These are phyloP conservation scores for Amyelois transitella DNA, from an alignment of 1,140 invertebrate genomes.

Conservation along the genomic window DNA sequence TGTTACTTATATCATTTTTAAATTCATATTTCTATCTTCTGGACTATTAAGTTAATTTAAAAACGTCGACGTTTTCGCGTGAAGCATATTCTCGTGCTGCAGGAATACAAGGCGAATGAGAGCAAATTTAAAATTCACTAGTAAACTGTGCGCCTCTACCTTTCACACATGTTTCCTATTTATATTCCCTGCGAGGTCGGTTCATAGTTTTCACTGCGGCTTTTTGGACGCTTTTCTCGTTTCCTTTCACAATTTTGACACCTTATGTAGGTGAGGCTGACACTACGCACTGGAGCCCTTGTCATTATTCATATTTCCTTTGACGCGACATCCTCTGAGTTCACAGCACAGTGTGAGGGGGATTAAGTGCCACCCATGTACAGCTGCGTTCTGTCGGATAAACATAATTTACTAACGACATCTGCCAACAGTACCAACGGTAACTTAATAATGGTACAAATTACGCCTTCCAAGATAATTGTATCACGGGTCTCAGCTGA, in stretches of 20 bases:
- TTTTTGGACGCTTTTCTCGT: neutral
- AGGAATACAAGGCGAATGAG: neutral
- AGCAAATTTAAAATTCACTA: neutral
- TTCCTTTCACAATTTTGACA: neutral
- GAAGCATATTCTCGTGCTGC: neutral
- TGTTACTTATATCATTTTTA: neutral
- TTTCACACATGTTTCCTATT: neutral
- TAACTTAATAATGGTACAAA: slow-evolving; percentile 45
- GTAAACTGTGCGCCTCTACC: neutral
- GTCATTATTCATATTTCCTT: slow-evolving; percentile 57
- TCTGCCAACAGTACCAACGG: slow-evolving; percentile 42
- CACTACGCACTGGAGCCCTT: slow-evolving; percentile 5
- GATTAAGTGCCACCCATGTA: slow-evolving; percentile 44
- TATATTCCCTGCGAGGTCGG: neutral
- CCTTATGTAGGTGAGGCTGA: neutral
- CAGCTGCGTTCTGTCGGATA: slow-evolving; percentile 57
- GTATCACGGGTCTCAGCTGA: slow-evolving; percentile 17
- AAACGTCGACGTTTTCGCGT: neutral
- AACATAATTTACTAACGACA: slow-evolving; percentile 60
- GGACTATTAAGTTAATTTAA: neutral
- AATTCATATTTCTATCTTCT: neutral
- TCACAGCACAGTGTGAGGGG: slow-evolving; percentile 35
- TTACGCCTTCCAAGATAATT: slow-evolving; percentile 22
- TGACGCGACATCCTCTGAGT: slow-evolving; percentile 38
- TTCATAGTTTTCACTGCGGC: neutral